Conservation (phyloP, 2,888 invertebrate species). For the Myopa tessellatipennis region DNA sequence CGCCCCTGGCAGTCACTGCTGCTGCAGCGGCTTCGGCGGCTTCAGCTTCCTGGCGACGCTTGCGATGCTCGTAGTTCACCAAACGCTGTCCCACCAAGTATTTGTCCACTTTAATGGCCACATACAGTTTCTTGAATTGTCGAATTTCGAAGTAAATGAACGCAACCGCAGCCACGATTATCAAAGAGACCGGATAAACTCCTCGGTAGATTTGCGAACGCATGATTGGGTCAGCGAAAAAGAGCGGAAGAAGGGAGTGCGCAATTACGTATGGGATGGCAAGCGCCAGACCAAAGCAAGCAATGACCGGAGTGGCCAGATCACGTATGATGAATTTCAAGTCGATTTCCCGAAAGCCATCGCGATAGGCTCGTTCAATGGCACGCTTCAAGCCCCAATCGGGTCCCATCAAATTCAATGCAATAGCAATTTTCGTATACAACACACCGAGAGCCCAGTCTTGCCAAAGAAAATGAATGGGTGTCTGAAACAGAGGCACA, state of each 20-base stretch:
- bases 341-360: constrained; percentile 93
- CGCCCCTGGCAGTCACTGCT: constrained; percentile 46
- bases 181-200: constrained; percentile 89
- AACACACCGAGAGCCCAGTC: constrained; percentile 98
- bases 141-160: constrained; percentile 87
- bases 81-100: constrained; percentile 96
- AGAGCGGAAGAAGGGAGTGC: constrained; percentile 79
- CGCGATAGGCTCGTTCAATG: constrained; percentile 92
- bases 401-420: constrained; percentile 97
- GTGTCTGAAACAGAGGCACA: constrained; percentile 92
- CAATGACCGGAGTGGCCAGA: constrained; percentile 89
- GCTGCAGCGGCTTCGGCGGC: constrained; percentile 55
- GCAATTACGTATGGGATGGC: constrained; percentile 94
- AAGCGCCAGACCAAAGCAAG: constrained; percentile 88
- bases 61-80: constrained; percentile 94
- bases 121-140: constrained; percentile 93
- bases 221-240: constrained; percentile 74
- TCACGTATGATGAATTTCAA: constrained; percentile 86
- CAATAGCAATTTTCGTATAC: constrained; percentile 97
- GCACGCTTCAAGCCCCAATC: constrained; percentile 94
- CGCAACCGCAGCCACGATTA: constrained; percentile 75
- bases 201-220: constrained; percentile 84
- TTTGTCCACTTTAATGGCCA: constrained; percentile 99
- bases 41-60: constrained; percentile 70
- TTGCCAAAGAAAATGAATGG: constrained; percentile 88